Base-by-base conservation (phyloP, 2,113 vertebrate species). In the Lucifuga dentata region DNA sequence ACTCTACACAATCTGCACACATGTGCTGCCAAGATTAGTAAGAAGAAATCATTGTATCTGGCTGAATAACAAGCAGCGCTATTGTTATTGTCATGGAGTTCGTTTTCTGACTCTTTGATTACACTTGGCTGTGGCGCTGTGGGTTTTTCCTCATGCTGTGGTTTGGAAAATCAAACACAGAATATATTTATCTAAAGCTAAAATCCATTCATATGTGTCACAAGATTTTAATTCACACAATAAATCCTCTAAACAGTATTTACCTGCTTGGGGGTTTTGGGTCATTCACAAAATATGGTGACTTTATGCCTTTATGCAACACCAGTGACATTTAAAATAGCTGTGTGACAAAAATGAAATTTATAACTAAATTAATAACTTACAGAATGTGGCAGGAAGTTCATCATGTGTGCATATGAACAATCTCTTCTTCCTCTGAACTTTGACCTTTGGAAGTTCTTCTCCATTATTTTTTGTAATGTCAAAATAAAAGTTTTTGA, bases 131-230 rank as follows among this genome's bases (percentile, higher is more conserved):
- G 41, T 29, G 26, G 26, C 26, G 8, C 8, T 29, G 8, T 29
- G 26, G 26, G 26, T 8, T 29, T 29, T 29, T 29, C 26, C 26
- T 29, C 26, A 29, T 2, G 26, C 26, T 20, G 59, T 23, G 43
- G 41, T 17, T 44, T 13, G 23, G 69, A 77, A 71, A 80, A 51
- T 51, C 56, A 73, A 80, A 73, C 75, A 73, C 26, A 52, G 74
- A 66, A 63, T 71, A 19, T 21, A 33, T 67, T 58, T 49, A 16
- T 70, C 17, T 48, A 15, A 32, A 50, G 60, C 51, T 44, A 43
- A 58, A 23, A 32, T 70, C 63, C 21, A 41, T 55, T 68, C 16
- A 7, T 0, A n/a, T 19, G 24, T 50, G 50, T 60, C 66, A 39
- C 48, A 1, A 1, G 49, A n/a, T 44, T 62, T 65, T 15, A 10